phyloP scores from a whole-genome alignment of 2,888 invertebrate genomes.

The Diarsia brunnea region DNA sequence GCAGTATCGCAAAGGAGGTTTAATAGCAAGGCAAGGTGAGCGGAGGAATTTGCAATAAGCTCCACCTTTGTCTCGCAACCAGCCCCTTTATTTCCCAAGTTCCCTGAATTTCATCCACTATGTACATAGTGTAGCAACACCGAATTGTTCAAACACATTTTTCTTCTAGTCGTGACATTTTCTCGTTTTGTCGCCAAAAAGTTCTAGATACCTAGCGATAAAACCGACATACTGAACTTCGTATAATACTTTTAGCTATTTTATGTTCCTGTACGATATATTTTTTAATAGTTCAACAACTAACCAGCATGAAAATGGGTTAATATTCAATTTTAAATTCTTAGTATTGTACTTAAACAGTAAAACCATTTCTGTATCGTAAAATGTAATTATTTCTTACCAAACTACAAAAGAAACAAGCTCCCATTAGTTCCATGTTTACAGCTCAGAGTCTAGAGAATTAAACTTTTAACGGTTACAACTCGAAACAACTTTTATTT shows the following conservation, averaged over 20 bases:
- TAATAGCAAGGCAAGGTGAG: slow-evolving; percentile 85
- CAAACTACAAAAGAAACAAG: slow-evolving; percentile 9
- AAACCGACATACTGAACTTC: slow-evolving; percentile 57
- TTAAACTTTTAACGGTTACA: slow-evolving; percentile 14
- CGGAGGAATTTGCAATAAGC: slow-evolving; percentile 89
- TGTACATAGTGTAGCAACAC: slow-evolving; percentile 75
- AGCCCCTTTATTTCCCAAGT: slow-evolving; percentile 84
- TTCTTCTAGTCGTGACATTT: slow-evolving; percentile 74
- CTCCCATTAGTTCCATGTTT: slow-evolving; percentile 12
- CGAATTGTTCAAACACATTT: slow-evolving; percentile 78
- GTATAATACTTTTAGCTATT: slow-evolving; percentile 53
- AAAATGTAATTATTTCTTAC: background rate
- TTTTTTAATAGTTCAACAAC: slow-evolving; percentile 19
- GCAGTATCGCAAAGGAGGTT: slow-evolving; percentile 80
- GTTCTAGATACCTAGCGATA: slow-evolving; percentile 63
- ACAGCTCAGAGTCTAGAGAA: slow-evolving; percentile 3
- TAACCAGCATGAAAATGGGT: background rate
- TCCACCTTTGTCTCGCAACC: slow-evolving; percentile 84
- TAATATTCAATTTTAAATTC: background rate
- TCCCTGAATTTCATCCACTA: slow-evolving; percentile 85
- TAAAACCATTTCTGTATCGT: background rate
- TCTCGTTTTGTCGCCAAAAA: slow-evolving; percentile 68
- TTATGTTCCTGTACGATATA: slow-evolving; percentile 48
- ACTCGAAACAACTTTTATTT: slow-evolving; percentile 20
- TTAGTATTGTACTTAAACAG: background rate